Base-by-base conservation (phyloP, 2,113 vertebrate genomes). In the Ondatra zibethicus region DNA sequence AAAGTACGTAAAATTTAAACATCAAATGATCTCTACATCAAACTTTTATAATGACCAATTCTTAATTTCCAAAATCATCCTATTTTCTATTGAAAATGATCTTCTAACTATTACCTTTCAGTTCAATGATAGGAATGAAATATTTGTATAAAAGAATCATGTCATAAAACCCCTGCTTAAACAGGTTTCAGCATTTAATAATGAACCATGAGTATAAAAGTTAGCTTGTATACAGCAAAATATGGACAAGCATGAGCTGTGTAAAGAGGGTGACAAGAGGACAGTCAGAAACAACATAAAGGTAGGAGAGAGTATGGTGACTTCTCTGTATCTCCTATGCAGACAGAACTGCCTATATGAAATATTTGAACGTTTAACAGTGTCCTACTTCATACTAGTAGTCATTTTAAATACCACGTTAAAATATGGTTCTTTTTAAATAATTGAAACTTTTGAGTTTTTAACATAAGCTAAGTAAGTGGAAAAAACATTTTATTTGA, bases 61-160 rank as follows among this genome's bases (percentile, higher is more conserved):
- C 3, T 76, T 95, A 29, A 81, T 86, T 77, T 77, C 65, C 76
- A 86, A 47, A 39, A 25, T 5, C 19, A 55, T 73, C 16, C 70
- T 80, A 8, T 88, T 92, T 94, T 89, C 52, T 36, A 19, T 90
- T 92, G 72, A 89, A 68, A 52, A 45, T 92, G 10, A 88, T 42
- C 10, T 81, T 91, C 36, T 31, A 36, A 39, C 3, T 72, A 73
- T 23, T 65, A 80, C 39, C 14, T 84, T 5, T 86, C 47, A 55
- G 36, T 93, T 81, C 25, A 84, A 1, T 29, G 21, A 81, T 9
- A 31, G 12, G 47, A 29, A 33, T 92, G 73, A 27, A 91, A 58
- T 14, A 78, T 17, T 31, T 7, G 16, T 39, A 45, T 19, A 92
- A 93, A 39, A 96, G 2, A 31, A 70, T 50, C 2, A 55, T 45